Percentiles rank a stretch among this genome's conserved stretches.
phyloP scores from a whole-genome alignment of 2,888 invertebrate species.

The Tetheella fluctuosa region DNA sequence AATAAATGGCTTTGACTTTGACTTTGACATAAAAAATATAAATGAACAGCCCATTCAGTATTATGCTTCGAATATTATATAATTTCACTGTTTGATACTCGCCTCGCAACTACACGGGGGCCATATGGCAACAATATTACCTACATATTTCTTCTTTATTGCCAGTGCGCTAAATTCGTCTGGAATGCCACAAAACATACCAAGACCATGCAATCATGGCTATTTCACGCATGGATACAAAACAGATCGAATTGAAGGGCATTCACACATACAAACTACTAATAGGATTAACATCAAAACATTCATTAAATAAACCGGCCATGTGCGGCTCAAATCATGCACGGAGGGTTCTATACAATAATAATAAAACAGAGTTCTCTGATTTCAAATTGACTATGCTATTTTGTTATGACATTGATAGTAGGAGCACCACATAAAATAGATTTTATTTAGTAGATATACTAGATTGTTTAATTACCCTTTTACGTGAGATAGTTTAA shows the following conservation, averaged over 20 bases:
- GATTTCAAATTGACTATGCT: no score
- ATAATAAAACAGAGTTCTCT: no score
- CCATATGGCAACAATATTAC: constrained; percentile 35
- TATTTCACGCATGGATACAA: constrained; percentile 57
- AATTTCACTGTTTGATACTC: neutral
- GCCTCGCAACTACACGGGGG: neutral
- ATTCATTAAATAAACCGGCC: no score
- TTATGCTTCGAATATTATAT: neutral
- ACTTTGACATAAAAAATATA: neutral
- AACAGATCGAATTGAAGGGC: constrained; percentile 40
- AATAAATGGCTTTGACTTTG: no score
- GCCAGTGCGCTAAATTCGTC: constrained; percentile 45
- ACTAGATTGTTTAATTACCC: no score
- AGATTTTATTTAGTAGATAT: no score
- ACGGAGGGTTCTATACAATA: no score
- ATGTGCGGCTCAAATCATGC: no score
- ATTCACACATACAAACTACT: neutral
- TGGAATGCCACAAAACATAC: constrained; percentile 43
- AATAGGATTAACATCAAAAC: no score
- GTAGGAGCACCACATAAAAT: no score
- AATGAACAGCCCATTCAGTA: neutral
- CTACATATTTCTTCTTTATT: constrained; percentile 32
- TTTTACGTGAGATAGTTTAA: no score
- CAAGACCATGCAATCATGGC: constrained; percentile 49
- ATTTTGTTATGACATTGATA: no score